Evolutionary conservation across 2,888 invertebrate genomes (phyloP).

Genomic region (Altica lythri): DNA sequence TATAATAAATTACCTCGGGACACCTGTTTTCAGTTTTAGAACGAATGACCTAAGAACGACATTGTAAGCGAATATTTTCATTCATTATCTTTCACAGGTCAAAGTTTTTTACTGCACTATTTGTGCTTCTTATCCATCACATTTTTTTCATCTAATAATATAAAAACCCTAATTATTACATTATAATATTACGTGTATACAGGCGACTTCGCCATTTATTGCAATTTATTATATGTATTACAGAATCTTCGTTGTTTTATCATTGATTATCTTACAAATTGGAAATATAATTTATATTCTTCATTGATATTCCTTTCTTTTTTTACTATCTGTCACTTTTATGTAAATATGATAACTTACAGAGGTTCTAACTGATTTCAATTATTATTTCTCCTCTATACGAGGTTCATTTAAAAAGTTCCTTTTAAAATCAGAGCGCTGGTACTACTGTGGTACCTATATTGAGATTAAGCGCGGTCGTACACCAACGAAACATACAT

Average conservation of each 20-base stretch:
- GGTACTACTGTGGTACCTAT: no score
- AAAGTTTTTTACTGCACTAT: constrained; percentile 11
- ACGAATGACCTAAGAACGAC: constrained; percentile 20
- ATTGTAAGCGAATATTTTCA: constrained; percentile 26
- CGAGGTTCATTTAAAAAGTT: no score
- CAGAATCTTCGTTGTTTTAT: background rate
- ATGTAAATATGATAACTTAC: no score
- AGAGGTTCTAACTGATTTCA: no score
- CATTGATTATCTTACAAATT: no score
- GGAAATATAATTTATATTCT: no score
- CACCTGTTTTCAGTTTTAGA: constrained; percentile 23
- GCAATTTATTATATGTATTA: constrained; percentile 2
- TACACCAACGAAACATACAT: no score
- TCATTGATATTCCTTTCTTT: no score
- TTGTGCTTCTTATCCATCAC: background rate
- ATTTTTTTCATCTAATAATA: constrained; percentile 6
- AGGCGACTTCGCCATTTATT: constrained; percentile 13
- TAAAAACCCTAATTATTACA: background rate
- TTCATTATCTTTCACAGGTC: constrained; percentile 20
- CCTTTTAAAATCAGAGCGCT: no score
- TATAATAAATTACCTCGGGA: constrained; percentile 17
- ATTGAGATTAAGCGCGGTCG: no score
- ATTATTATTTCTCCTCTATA: no score
- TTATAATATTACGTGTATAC: background rate
- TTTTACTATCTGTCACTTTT: no score